These are phyloP conservation scores for Scopus umbretta DNA, from an alignment of 2,113 vertebrate genomes.

Conservation along the genomic window DNA sequence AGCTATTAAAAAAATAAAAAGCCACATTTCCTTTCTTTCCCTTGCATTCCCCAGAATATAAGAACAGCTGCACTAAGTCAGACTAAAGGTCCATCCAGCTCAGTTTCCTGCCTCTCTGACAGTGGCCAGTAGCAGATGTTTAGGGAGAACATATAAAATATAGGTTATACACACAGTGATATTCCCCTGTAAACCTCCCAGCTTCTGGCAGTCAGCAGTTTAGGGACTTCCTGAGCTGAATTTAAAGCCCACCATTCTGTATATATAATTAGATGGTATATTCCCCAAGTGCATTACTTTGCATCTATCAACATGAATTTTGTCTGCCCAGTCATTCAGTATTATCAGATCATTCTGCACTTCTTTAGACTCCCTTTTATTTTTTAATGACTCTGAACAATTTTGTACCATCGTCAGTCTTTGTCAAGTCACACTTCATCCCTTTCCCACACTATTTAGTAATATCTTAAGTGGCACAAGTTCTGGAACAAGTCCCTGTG, in stretches of 20 bases:
- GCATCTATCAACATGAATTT: background rate
- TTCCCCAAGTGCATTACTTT: background rate
- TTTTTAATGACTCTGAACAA: background rate
- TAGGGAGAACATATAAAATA: background rate
- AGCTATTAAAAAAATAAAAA: background rate
- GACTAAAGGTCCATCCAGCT: background rate
- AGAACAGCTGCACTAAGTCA: conserved; percentile 7
- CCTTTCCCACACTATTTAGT: background rate
- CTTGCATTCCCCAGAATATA: background rate
- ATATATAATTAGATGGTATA: background rate
- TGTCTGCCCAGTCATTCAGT: background rate
- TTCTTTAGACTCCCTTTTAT: background rate
- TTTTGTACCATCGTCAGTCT: background rate
- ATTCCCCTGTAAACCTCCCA: background rate
- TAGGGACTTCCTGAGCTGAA: background rate
- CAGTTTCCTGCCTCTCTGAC: background rate
- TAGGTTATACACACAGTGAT: background rate
- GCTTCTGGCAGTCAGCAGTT: background rate
- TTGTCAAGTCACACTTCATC: background rate
- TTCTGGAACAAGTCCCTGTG: background rate
- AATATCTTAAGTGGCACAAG: background rate
- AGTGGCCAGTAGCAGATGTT: background rate
- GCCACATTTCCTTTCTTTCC: background rate
- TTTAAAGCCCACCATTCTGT: background rate
- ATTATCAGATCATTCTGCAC: background rate